A percentile compares a stretch with the other conserved stretches of the same genome.
Conservation (phyloP, 30 jellyfish, hydroid and myxozoan genomes). For the Catostylus mosaicus region DNA sequence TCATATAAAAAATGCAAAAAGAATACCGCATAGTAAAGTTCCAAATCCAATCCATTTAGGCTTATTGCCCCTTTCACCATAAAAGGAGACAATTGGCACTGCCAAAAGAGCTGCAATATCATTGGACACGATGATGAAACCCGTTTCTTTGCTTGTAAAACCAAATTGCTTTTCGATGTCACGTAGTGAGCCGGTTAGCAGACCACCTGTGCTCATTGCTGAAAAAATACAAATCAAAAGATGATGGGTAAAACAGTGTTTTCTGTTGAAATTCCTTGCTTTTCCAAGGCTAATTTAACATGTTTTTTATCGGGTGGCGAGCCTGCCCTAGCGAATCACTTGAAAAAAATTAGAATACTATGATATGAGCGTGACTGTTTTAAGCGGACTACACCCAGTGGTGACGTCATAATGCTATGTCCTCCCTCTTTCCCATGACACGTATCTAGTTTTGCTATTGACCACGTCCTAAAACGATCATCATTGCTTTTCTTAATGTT, state of each 20-base stretch:
- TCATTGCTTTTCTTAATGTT: too few species aligned
- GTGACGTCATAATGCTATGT: too few species aligned
- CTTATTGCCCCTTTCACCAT: constrained; percentile 69
- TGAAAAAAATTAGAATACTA: too few species aligned
- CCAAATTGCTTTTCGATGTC: constrained; percentile 81
- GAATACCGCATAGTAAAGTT: constrained; percentile 55
- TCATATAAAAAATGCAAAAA: neutral
- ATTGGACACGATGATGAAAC: constrained; percentile 62
- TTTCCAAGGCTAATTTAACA: too few species aligned
- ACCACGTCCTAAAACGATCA: too few species aligned
- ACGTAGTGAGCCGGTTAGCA: constrained; percentile 65
- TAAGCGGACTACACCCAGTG: too few species aligned
- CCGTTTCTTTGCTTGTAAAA: constrained; percentile 67
- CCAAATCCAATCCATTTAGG: constrained; percentile 83
- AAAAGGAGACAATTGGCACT: constrained; percentile 64
- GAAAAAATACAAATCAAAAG: neutral
- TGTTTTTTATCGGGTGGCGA: too few species aligned
- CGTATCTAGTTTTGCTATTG: too few species aligned
- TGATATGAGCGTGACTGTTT: too few species aligned
- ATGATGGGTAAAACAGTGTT: too few species aligned
- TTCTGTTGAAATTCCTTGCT: neutral
- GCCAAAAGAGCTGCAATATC: constrained; percentile 68
- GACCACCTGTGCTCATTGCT: constrained; percentile 76
- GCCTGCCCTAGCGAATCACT: too few species aligned
- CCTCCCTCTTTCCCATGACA: too few species aligned